Conservation (phyloP, 1,140 invertebrate genomes). For the Solen grandis region DNA sequence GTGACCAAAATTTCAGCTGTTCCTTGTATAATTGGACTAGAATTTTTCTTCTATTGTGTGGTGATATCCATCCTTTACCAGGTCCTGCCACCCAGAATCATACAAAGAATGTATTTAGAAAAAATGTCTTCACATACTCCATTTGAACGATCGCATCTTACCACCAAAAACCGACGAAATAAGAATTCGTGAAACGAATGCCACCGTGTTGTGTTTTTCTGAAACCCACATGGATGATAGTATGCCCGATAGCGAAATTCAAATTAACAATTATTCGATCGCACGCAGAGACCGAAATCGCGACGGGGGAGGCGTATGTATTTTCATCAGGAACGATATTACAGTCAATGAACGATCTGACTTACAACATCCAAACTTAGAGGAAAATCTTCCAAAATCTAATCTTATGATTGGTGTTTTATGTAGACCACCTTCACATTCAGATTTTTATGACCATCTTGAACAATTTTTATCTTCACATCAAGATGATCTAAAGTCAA, state of each 20-base stretch:
- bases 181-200: not conserved
- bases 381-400: slow-evolving; percentile 33
- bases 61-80: slow-evolving; percentile 15
- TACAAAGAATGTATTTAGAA: no score
- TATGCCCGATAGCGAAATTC: slow-evolving; percentile 23
- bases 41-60: slow-evolving; percentile 21
- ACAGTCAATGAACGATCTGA: slow-evolving; percentile 16
- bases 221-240: no score
- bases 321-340: slow-evolving; percentile 21
- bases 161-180: not conserved
- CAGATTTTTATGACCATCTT: slow-evolving; percentile 36
- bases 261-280: slow-evolving; percentile 14
- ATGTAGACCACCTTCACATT: slow-evolving; percentile 25
- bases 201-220: slow-evolving; percentile 10
- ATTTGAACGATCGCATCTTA: not conserved
- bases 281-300: slow-evolving; percentile 7
- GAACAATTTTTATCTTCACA: slow-evolving; percentile 24
- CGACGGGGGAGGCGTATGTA: slow-evolving; percentile 34
- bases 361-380: slow-evolving; percentile 7
- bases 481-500: no score
- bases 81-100: no score
- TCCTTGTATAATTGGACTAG: no score
- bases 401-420: slow-evolving; percentile 31
- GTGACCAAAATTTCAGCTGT: no score
- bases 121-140: slow-evolving; percentile 4